Evolutionary conservation across 2,888 invertebrate species (phyloP).

Genomic region (Hirtodrosophila histrioides): DNA sequence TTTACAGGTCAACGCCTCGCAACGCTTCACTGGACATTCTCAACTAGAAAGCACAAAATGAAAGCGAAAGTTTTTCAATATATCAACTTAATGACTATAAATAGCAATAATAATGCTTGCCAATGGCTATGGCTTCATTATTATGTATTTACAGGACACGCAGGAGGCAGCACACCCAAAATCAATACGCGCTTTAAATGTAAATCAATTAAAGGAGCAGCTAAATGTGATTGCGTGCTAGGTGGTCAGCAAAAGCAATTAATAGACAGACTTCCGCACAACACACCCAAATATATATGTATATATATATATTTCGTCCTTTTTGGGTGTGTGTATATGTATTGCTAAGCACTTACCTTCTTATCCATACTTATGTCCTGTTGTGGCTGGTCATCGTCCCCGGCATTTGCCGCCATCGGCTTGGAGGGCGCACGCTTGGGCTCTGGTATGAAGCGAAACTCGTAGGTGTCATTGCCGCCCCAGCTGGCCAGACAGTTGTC

Average conservation of each 20-base stretch:
- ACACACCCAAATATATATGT: constrained; percentile 49
- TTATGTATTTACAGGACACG: constrained; percentile 49
- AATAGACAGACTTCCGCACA: constrained; percentile 55
- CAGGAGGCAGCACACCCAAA: constrained; percentile 59
- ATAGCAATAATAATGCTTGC: constrained; percentile 49
- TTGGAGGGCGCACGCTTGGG: constrained; percentile 32
- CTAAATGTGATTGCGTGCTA: constrained; percentile 58
- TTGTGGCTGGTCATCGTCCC: constrained; percentile 58
- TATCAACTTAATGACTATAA: constrained; percentile 61
- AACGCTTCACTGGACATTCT: constrained; percentile 46
- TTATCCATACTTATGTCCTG: constrained; percentile 51
- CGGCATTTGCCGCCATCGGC: constrained; percentile 50
- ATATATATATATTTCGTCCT: background rate
- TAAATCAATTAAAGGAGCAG: constrained; percentile 71
- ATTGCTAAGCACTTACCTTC: constrained; percentile 66
- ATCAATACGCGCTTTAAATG: constrained; percentile 68
- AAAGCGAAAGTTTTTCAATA: constrained; percentile 64
- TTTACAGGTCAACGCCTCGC: constrained; percentile 69
- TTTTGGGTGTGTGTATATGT: constrained; percentile 4
- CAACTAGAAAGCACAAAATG: constrained; percentile 11
- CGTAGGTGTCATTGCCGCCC: constrained; percentile 92
- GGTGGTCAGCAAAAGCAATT: constrained; percentile 63
- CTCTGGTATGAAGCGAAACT: constrained; percentile 89
- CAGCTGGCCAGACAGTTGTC: constrained; percentile 91
- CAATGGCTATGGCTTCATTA: constrained; percentile 33